Evolutionary conservation across 2,888 invertebrate species (phyloP), one percentile per base, ranked within the genome.

Genomic region (Macrophya alboannulata): DNA sequence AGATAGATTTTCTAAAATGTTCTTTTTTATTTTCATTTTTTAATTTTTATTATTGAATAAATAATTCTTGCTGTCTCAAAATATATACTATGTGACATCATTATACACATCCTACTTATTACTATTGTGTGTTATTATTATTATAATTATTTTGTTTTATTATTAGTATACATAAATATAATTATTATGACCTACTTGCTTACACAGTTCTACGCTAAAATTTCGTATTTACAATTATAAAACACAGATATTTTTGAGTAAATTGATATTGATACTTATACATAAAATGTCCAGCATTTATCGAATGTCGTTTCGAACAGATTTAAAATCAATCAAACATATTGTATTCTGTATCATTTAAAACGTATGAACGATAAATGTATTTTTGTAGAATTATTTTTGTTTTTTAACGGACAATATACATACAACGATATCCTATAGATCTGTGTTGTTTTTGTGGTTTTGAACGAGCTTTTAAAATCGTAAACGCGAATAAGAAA

Each of bases 171-270:
- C 83, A 83, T 83, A 83, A 83, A 83, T 71, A 81, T 81, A 81
- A 81, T 62, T 81, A 43, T 40, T 55, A 81, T 62, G n/a, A 77
- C 25, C 81, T 81, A 62, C 10, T 51, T 43, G 43, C 62, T 25
- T 88, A 87, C 71, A 85, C 85, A 86, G 81, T 71, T 74, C 84
- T 88, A 87, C 84, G 48, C 25, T 48, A 83, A 65, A 62, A 77
- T 84, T 88, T 86, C 83, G 82, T 91, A 92, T 92, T 89, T 92
- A 92, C 91, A 92, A 89, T 90, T 88, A 89, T 89, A 88, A 89
- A 88, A 89, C 88, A 88, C 87, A 86, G 86, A 87, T 87, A 86
- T 86, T 72, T 84, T 82, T 87, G 83, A 87, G 85, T 72, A 45
- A 37, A 9, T 85, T 17, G 31, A 31, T 62, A 48, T 85, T 59